Base-by-base conservation (phyloP, 1,140 invertebrate genomes). In the Lepidostoma basale region DNA sequence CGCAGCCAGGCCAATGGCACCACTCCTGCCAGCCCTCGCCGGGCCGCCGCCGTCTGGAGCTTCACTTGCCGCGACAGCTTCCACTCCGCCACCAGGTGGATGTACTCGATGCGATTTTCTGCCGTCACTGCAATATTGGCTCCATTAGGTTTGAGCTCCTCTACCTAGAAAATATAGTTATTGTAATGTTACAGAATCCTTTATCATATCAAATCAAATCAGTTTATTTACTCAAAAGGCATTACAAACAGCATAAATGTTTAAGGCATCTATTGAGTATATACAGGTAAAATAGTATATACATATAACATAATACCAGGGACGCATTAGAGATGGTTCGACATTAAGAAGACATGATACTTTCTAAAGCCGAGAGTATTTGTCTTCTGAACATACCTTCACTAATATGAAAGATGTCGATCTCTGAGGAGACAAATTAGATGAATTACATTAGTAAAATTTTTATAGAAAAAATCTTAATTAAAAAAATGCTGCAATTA, bases 71-170 rank as follows among this genome's bases (percentile, higher is more conserved):
- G 62, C 1, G 71, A 73, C 30, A 98, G 83, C 81, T 97, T 97
- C 74, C 95, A 98, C 84, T 98, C 95, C 1, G 97, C 96, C 80
- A 99, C 91, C 60, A 97, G 80, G 79, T 98, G 95, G 74, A 99
- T 95, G 76, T 99, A 99, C 79, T 98, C 96, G 77, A 98, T 96
- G 62, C 93, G 87, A 83, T 99, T 98, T 58, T 90, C 87, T 72
- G 90, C 90, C 1, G 92, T 98, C 0, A 99, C 97, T 3, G 90
- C 86, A 75, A 97, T 97, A 75, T 94, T 92, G 14, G 88, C 83
- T 8, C 97, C 97, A 69, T 91, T 89, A 1, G 92, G 90, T 82
- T 98, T 98, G 23, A 99, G 79, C 75, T 98, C 96, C 65, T 94
- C 89, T 52, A 94, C 84, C 88, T 90, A 75, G 14, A 79, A 6